A percentile compares a stretch with the other conserved stretches of the same genome.
Conservation (phyloP, 2,797 vertebrate species). For the Erpetoichthys calabaricus region DNA sequence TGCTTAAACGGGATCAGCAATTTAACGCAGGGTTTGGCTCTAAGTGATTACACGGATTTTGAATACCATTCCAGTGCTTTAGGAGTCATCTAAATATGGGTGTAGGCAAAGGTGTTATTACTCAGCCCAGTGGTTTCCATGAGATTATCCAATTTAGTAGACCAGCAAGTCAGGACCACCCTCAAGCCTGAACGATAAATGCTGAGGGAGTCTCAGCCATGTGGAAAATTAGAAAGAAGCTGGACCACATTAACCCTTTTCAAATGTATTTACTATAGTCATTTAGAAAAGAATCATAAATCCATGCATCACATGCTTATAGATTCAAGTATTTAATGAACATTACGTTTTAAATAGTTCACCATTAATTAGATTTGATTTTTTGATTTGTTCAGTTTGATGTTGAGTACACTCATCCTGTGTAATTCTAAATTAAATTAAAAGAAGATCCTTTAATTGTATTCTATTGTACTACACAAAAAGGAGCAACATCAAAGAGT, state of each 20-base stretch:
- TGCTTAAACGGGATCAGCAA: too few relatives aligned
- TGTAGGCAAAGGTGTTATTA: slow-evolving; percentile 64
- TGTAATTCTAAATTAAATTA: too few relatives aligned
- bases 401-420: too few relatives aligned
- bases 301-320: neutral
- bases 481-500: too few relatives aligned
- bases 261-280: slow-evolving; percentile 4
- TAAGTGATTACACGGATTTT: slow-evolving; percentile 1
- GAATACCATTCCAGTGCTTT: neutral
- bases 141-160: slow-evolving; percentile 61
- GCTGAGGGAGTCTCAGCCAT: slow-evolving; percentile 51
- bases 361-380: slow-evolving; percentile 4
- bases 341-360: slow-evolving; percentile 1
- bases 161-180: slow-evolving; percentile 38
- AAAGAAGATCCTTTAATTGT: too few relatives aligned
- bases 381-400: neutral
- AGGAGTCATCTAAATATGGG: slow-evolving; percentile 9
- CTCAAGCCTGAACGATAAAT: slow-evolving; percentile 46
- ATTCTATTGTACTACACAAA: too few relatives aligned
- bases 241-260: slow-evolving; percentile 14
- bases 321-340: neutral
- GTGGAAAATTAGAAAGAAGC: slow-evolving; percentile 66
- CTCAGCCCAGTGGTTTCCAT: slow-evolving; percentile 74
- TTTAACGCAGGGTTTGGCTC: neutral
- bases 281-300: neutral